Percentiles rank a stretch among this genome's conserved stretches.
Evolutionary conservation across 2,113 vertebrate genomes (phyloP).

Genomic region (Gymnorhina tibicen): DNA sequence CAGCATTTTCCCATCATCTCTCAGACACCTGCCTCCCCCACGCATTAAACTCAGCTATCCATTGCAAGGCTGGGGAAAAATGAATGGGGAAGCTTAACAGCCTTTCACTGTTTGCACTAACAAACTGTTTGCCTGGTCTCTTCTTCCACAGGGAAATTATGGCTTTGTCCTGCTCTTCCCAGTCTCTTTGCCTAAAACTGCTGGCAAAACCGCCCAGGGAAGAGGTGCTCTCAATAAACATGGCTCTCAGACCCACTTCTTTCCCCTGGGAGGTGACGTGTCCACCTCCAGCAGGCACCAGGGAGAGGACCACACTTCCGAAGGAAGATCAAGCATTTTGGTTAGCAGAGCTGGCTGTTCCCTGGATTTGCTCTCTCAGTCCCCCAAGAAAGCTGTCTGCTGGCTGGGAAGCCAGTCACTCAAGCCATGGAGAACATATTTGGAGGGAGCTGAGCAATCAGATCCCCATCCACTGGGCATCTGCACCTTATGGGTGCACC

Average conservation of each 20-base stretch:
- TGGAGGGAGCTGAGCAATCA: not conserved
- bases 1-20: not conserved
- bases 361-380: not conserved
- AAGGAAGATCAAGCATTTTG: not conserved
- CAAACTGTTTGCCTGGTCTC: not conserved
- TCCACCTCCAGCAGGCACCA: not conserved
- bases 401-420: not conserved
- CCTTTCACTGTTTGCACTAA: not conserved
- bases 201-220: not conserved
- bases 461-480: fast-evolving
- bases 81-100: fast-evolving
- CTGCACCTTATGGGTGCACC: fast-evolving
- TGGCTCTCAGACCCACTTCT: not conserved
- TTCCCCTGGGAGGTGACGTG: not conserved
- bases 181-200: fast-evolving
- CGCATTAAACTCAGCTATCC: not conserved
- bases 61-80: not conserved
- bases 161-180: not conserved
- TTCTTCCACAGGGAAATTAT: not conserved
- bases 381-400: fast-evolving
- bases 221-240: fast-evolving
- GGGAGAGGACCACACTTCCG: fast-evolving
- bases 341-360: not conserved
- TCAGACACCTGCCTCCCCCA: fast-evolving
- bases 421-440: not conserved